A percentile compares a stretch with the other conserved stretches of the same genome.
Evolutionary conservation across 2,797 vertebrate genomes (phyloP).

Genomic region (Phylloscopus collybita): DNA sequence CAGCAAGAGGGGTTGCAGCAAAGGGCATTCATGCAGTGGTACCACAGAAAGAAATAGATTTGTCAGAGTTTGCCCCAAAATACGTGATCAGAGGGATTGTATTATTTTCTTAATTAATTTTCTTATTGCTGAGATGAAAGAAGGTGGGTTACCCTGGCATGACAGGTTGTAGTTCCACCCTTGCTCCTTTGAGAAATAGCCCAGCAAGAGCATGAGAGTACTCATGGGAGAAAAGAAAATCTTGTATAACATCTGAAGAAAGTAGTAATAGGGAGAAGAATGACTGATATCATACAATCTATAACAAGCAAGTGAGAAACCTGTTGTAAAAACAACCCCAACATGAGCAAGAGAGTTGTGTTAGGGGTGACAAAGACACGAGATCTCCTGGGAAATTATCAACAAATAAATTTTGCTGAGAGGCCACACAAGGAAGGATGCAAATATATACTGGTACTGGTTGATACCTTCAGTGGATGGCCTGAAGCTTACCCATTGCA

Average conservation of each 20-base stretch:
- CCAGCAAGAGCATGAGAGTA: neutral
- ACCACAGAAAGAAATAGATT: neutral
- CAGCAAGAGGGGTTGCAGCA: neutral
- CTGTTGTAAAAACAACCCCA: neutral
- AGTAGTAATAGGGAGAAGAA: neutral
- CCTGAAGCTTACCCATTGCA: neutral
- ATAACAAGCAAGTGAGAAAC: neutral
- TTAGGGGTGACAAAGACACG: neutral
- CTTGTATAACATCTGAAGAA: neutral
- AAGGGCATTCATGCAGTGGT: neutral
- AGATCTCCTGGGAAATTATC: neutral
- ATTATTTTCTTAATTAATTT: neutral
- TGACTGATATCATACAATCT: neutral
- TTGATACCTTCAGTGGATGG: neutral
- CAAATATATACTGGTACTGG: neutral
- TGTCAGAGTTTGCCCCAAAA: neutral
- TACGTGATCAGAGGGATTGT: rapidly evolving
- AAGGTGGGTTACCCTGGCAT: neutral
- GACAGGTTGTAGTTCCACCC: neutral
- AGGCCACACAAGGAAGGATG: neutral
- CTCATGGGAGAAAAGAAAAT: neutral
- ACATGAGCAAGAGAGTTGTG: neutral
- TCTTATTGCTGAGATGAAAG: neutral
- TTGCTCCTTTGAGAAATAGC: neutral
- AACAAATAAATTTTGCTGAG: neutral